Evolutionary conservation across 2,797 vertebrate genomes (phyloP).

Genomic region (Perodicticus potto): DNA sequence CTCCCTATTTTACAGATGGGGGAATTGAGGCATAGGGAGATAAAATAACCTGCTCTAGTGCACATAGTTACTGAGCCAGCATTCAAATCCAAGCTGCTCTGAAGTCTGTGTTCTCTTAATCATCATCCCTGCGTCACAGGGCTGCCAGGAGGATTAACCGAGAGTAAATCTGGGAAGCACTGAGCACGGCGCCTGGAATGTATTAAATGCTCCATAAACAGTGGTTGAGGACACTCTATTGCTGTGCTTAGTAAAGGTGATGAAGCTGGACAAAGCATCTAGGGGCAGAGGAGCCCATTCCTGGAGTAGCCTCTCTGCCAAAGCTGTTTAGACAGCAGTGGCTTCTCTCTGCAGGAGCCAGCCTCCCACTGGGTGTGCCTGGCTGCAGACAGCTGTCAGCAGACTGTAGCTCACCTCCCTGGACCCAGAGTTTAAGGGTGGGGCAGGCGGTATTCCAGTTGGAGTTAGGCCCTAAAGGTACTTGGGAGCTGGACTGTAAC

Average conservation of each 20-base stretch:
- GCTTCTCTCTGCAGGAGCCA: not conserved
- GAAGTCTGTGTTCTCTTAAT: not conserved
- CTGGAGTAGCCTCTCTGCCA: not conserved
- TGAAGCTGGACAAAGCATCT: not conserved
- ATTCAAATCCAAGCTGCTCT: slow-evolving; percentile 16
- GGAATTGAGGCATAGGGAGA: not conserved
- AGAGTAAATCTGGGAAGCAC: not conserved
- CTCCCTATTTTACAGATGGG: not conserved
- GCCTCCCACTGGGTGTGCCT: not conserved
- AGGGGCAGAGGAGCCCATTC: not conserved
- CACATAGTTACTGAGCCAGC: not conserved
- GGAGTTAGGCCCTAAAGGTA: not conserved
- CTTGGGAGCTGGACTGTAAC: not conserved
- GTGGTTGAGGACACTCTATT: not conserved
- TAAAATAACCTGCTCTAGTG: not conserved
- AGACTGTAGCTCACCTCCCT: not conserved
- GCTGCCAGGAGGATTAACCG: not conserved
- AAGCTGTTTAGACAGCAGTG: not conserved
- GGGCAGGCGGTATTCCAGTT: not conserved
- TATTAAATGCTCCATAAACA: not conserved
- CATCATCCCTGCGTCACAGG: not conserved
- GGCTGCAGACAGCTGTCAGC: not conserved
- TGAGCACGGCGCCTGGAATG: not conserved
- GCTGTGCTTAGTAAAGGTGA: not conserved
- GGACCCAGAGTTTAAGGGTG: not conserved